These are phyloP conservation scores for Intellagama lesueurii DNA, from an alignment of 2,797 vertebrate genomes.

Conservation along the genomic window DNA sequence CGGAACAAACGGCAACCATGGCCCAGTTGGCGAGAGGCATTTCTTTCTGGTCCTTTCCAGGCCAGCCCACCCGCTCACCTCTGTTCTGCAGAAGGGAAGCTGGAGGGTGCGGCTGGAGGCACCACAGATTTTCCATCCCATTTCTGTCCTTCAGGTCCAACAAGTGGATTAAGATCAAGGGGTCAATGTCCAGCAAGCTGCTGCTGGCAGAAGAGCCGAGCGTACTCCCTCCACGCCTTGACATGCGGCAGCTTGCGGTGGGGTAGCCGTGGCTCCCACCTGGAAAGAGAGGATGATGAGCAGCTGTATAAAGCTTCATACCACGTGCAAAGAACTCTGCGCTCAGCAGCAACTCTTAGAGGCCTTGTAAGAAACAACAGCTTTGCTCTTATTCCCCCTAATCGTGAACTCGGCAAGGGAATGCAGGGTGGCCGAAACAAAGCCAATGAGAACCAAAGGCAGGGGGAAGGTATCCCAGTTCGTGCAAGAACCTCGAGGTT, in stretches of 20 bases:
- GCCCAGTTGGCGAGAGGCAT: not conserved
- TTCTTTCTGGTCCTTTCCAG: not conserved
- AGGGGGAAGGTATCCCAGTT: not conserved
- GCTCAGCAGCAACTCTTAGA: not conserved
- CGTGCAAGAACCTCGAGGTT: not conserved
- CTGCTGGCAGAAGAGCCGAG: conserved; percentile 77
- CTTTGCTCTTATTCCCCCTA: not conserved
- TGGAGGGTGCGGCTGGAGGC: conserved; percentile 92
- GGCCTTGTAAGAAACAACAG: too few relatives aligned
- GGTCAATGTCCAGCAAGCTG: conserved; percentile 94
- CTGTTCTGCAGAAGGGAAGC: conserved; percentile 89
- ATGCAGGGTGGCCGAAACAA: not conserved
- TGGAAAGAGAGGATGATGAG: conserved; percentile 46
- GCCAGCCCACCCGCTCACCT: conserved; percentile 76
- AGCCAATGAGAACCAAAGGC: not conserved
- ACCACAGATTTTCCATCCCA: conserved; percentile 94
- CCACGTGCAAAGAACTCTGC: too few relatives aligned
- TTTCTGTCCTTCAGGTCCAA: conserved; percentile 94
- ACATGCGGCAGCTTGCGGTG: conserved; percentile 76
- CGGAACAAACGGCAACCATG: not conserved
- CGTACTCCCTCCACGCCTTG: conserved; percentile 76
- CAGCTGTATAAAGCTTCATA: not conserved
- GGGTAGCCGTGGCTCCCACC: conserved; percentile 74
- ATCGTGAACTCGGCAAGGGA: not conserved
- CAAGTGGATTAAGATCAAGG: conserved; percentile 94